Evolutionary conservation across 1,140 invertebrate genomes (phyloP).

Genomic region (Ooceraea biroi): DNA sequence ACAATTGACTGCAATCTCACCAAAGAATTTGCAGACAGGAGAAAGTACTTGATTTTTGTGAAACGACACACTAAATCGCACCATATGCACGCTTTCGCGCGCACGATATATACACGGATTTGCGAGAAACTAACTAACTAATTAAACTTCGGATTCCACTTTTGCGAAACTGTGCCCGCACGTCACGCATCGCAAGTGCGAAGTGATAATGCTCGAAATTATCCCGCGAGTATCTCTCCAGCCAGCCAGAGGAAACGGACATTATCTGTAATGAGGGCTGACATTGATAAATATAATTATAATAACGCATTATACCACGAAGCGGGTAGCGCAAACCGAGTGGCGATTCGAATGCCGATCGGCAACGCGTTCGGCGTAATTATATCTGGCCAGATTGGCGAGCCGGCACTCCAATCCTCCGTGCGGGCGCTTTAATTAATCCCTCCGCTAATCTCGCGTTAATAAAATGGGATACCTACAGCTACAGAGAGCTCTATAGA

Average conservation of each 20-base stretch:
- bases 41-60: conserved; percentile 37
- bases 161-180: conserved; percentile 3
- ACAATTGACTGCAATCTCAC: no score
- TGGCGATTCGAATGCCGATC: conserved; percentile 23
- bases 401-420: conserved; percentile 23
- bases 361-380: conserved; percentile 38
- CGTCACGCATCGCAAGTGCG: background rate
- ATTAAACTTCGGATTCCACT: conserved; percentile 39
- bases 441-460: conserved; percentile 75
- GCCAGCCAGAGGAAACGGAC: background rate
- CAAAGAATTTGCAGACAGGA: background rate
- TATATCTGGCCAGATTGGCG: conserved; percentile 34
- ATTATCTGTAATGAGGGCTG: conserved; percentile 46
- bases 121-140: conserved; percentile 36
- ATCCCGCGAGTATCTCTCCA: conserved; percentile 30
- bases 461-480: conserved; percentile 69
- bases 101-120: background rate
- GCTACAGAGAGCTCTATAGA: conserved; percentile 40
- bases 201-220: conserved; percentile 35
- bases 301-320: conserved; percentile 51
- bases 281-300: conserved; percentile 66
- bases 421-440: conserved; percentile 76
- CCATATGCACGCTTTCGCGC: background rate
- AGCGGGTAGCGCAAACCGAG: conserved; percentile 15
- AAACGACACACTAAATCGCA: no score